Conservation (phyloP, 2,797 vertebrate genomes). For the Podargus strigoides region DNA sequence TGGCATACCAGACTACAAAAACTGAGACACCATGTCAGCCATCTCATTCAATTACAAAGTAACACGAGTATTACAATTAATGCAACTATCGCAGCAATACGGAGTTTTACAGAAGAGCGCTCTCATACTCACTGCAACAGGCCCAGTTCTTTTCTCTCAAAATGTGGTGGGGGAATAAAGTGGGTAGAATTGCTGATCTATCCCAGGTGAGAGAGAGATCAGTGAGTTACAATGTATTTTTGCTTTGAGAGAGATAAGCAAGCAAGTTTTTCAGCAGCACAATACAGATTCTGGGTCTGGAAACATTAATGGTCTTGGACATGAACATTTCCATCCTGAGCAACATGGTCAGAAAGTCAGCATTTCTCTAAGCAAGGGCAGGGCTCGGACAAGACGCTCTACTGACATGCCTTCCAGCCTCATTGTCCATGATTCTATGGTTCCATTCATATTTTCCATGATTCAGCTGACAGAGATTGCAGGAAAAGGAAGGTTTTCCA, state of each 20-base stretch:
- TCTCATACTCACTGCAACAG: background rate
- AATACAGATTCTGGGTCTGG: background rate
- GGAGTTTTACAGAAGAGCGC: background rate
- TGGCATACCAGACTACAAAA: background rate
- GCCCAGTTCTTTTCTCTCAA: background rate
- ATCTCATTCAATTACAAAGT: background rate
- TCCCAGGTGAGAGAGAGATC: background rate
- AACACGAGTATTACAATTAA: background rate
- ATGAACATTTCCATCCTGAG: background rate
- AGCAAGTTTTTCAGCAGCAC: background rate
- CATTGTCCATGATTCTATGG: background rate
- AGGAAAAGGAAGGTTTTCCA: background rate
- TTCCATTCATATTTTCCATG: background rate
- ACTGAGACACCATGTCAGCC: background rate
- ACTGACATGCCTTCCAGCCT: background rate
- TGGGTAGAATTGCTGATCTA: background rate
- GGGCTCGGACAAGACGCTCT: background rate
- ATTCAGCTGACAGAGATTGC: background rate
- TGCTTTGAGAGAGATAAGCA: background rate
- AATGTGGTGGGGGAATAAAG: rapidly evolving
- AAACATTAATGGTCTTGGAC: background rate
- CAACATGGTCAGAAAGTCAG: background rate
- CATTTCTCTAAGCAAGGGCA: background rate
- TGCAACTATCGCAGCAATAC: background rate
- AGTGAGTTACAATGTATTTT: background rate